Evolutionary conservation across 2,113 vertebrate genomes (phyloP).

Genomic region (Poicephalus gulielmi): DNA sequence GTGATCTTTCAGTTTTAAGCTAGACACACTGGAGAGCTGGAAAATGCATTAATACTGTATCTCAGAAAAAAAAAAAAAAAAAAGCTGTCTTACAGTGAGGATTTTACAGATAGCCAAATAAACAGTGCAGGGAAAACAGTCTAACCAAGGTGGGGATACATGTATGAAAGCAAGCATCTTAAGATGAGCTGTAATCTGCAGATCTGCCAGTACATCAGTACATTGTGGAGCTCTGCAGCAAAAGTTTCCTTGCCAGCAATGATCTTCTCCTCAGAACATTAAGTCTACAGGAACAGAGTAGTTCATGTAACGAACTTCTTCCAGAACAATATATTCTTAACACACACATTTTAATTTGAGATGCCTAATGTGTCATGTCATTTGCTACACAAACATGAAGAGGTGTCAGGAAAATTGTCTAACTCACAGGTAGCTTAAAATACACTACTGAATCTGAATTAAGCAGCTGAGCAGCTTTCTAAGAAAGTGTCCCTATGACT

Average conservation of each 20-base stretch:
- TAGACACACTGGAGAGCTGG: not conserved
- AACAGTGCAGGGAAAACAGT: not conserved
- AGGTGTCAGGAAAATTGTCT: not conserved
- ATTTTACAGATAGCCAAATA: not conserved
- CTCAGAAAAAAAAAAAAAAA: not conserved
- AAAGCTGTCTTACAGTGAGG: not conserved
- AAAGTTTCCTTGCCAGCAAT: slow-evolving; percentile 1
- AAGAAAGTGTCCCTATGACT: not conserved
- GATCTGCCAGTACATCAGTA: not conserved
- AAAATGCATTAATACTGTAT: not conserved
- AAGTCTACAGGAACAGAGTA: slow-evolving; percentile 6
- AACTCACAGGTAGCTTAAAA: not conserved
- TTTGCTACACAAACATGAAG: not conserved
- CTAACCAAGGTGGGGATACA: not conserved
- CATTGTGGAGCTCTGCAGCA: not conserved
- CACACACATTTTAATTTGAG: not conserved
- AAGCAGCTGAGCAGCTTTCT: not conserved
- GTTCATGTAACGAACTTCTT: slow-evolving; percentile 14
- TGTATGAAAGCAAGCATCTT: not conserved
- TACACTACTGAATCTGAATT: not conserved
- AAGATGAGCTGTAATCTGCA: not conserved
- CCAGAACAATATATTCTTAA: slow-evolving; percentile 1
- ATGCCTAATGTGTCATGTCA: not conserved
- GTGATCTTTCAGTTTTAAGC: not conserved
- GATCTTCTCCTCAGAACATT: not conserved